Conservation (phyloP, 2,888 invertebrate genomes). For the Branchipolynoe longqiensis region DNA sequence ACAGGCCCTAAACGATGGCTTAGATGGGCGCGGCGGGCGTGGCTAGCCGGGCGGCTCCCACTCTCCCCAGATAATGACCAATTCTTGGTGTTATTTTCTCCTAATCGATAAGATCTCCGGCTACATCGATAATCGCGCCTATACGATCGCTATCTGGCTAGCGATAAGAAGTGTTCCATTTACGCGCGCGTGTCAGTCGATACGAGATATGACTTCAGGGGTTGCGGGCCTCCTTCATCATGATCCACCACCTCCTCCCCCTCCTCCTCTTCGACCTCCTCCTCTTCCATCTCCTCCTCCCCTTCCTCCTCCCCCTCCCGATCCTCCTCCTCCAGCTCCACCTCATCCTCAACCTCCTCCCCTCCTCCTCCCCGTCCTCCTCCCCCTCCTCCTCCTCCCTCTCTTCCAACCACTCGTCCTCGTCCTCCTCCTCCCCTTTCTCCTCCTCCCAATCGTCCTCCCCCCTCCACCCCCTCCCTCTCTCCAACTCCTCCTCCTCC, state of each 20-base stretch:
- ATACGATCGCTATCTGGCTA: constrained; percentile 15
- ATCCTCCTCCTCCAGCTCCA: too few species aligned
- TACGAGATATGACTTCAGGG: constrained; percentile 20
- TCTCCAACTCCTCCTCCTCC: too few species aligned
- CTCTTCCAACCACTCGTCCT: not conserved
- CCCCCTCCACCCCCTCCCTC: too few species aligned
- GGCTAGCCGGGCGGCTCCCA: too few species aligned
- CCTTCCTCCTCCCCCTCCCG: not conserved
- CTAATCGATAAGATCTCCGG: constrained; percentile 19
- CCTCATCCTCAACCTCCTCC: too few species aligned
- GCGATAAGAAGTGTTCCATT: constrained; percentile 18
- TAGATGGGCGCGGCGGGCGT: too few species aligned
- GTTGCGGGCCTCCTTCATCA: not conserved
- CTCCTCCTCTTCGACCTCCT: not conserved
- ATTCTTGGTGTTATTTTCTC: constrained; percentile 32
- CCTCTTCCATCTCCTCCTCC: not conserved
- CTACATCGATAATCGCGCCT: constrained; percentile 18
- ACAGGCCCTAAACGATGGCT: constrained; percentile 32
- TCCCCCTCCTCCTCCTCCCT: too few species aligned
- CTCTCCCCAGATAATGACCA: constrained; percentile 26
- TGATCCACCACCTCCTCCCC: constrained; percentile 13
- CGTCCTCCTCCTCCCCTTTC: not conserved
- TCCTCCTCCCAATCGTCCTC: not conserved
- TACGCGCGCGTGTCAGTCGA: not conserved
- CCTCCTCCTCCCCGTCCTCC: too few species aligned